Conservation (phyloP, 2,888 invertebrate genomes). For the Sphaerophoria taeniata region DNA sequence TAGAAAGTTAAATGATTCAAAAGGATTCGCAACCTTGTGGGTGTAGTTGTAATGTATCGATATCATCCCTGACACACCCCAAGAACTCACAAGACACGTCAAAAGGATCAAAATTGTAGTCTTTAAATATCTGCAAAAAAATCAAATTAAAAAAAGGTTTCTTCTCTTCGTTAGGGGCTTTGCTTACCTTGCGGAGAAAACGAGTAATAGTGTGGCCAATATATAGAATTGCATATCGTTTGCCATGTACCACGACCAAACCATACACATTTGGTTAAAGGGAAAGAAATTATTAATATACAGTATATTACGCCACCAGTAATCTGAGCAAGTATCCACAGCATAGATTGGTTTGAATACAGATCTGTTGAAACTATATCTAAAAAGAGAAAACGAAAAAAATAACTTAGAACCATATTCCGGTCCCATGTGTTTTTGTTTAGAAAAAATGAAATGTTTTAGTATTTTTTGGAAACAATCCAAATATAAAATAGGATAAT, state of each 20-base stretch:
- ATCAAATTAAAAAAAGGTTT: slow-evolving; percentile 31
- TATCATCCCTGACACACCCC: slow-evolving; percentile 89
- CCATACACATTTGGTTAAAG: slow-evolving; percentile 90
- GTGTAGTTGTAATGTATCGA: slow-evolving; percentile 90
- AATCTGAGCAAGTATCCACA: slow-evolving; percentile 89
- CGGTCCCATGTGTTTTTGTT: not conserved
- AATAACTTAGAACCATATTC: not conserved
- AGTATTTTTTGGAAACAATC: not conserved
- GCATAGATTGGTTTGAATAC: slow-evolving; percentile 89
- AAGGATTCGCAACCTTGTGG: slow-evolving; percentile 90
- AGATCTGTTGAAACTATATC: slow-evolving; percentile 88
- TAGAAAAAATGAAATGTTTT: not conserved
- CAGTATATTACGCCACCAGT: slow-evolving; percentile 93
- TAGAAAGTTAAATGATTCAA: slow-evolving; percentile 91
- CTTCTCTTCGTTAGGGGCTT: not conserved
- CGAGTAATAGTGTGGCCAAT: slow-evolving; percentile 86
- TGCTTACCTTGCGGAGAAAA: slow-evolving; percentile 88
- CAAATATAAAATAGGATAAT: not conserved
- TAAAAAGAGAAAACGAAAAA: slow-evolving; percentile 62
- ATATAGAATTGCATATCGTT: slow-evolving; percentile 92
- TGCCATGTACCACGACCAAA: slow-evolving; percentile 93
- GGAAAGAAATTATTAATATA: slow-evolving; percentile 92
- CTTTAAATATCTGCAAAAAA: slow-evolving; percentile 85
- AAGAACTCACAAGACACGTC: slow-evolving; percentile 87
- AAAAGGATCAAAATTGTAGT: slow-evolving; percentile 85